These are phyloP conservation scores for Agapetus fuscipes DNA, from an alignment of 2,888 invertebrate genomes.

Conservation along the genomic window DNA sequence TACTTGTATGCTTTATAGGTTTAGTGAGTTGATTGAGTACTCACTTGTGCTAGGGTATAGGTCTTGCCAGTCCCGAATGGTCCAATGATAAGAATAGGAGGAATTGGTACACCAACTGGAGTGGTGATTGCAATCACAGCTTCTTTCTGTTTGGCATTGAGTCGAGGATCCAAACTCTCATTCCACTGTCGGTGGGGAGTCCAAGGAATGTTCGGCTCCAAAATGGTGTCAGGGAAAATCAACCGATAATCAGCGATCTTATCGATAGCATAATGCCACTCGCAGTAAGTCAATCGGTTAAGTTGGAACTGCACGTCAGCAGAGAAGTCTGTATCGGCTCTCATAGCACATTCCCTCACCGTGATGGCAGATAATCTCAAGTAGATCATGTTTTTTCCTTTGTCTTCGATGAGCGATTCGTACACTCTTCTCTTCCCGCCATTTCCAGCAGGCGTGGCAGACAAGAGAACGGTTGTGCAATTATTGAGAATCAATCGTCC, in stretches of 20 bases:
- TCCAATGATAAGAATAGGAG: conserved; percentile 64
- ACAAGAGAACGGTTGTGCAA: conserved; percentile 59
- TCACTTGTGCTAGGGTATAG: conserved; percentile 60
- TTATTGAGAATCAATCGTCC: conserved; percentile 69
- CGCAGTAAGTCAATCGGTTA: conserved; percentile 70
- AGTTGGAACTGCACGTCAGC: conserved; percentile 73
- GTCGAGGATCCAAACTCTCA: conserved; percentile 47
- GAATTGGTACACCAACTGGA: conserved; percentile 48
- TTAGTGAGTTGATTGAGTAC: conserved; percentile 18
- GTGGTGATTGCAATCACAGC: conserved; percentile 70
- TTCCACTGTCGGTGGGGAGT: conserved; percentile 60
- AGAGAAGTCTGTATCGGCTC: conserved; percentile 51
- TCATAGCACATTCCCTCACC: conserved; percentile 51
- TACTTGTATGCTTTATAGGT: too few species aligned
- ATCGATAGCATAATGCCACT: conserved; percentile 78
- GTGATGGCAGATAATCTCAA: conserved; percentile 58
- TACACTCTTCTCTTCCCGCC: conserved; percentile 46
- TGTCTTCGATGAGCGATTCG: conserved; percentile 70
- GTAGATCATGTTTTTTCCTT: conserved; percentile 69
- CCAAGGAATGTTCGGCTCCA: conserved; percentile 58
- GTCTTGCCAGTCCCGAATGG: conserved; percentile 87
- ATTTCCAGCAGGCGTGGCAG: conserved; percentile 25
- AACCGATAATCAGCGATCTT: conserved; percentile 59
- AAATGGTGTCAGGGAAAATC: conserved; percentile 59
- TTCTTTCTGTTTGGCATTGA: conserved; percentile 71